Evolutionary conservation across 2,888 invertebrate species (phyloP), one percentile per base, ranked within the genome.

Genomic region (Andrena haemorrhoa): DNA sequence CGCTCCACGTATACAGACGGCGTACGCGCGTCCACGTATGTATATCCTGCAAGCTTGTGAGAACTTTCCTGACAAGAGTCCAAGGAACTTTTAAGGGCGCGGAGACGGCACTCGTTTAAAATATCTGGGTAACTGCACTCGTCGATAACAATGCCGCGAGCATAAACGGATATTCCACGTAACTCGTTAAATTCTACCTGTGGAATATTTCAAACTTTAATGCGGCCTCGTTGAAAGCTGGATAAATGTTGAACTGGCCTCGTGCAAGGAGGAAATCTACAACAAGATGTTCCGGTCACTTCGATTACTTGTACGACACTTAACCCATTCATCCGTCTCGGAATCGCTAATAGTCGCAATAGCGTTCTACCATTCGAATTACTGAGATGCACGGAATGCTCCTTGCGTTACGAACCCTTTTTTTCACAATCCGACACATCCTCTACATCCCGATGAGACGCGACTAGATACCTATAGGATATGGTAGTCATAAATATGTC

Each of bases 401-500:
- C 41, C 16, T 41, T 16, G 41, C 41, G 12, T 16, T 41, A 16
- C 41, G 12, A 16, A 23, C 23, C 41, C 4, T 41, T 29, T 29
- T 29, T 2, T 29, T 29, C 3, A 29, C 29, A 29, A 29, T 29
- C 29, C 3, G 31, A 16, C 5, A n/a, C 6, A 6, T 5, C 16
- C 16, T 60, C 3, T 31, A 56, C 56, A 26, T 56, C 29, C 5
- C 31, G 1, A 16, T 26, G 16, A 29, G 7, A 60, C 29, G 31
- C 16, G 5, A 47, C 10, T 35, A 8, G n/a, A 35, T 20, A 29
- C 29, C 29, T 29, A 35, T 10, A 35, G 35, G 29, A 26, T 47
- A 56, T 12, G 29, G 10, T 58, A 29, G 35, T 73, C 75, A 76
- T 70, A 86, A 85, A 88, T 79, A 84, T 78, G 82, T 80, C 70